phyloP scores from a whole-genome alignment of 2,888 invertebrate genomes.

The Mythimna albipuncta region DNA sequence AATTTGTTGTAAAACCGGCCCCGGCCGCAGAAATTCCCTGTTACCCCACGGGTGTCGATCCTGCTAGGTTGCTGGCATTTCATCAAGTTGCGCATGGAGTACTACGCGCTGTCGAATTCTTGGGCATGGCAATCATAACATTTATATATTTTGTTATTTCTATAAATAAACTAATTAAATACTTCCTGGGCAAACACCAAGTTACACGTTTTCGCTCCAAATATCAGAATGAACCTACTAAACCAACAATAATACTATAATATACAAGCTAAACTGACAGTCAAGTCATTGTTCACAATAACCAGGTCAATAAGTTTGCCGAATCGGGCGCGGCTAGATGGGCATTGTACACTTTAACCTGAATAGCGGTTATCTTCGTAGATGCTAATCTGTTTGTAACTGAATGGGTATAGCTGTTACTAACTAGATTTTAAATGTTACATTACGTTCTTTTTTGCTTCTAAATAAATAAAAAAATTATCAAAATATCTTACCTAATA shows the following conservation, averaged over 20 bases:
- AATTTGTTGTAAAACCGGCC: too few species aligned
- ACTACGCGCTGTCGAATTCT: too few species aligned
- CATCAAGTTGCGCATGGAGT: too few species aligned
- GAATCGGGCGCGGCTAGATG: conserved; percentile 51
- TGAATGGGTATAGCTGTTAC: conserved; percentile 1
- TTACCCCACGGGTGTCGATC: too few species aligned
- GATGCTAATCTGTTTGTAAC: conserved; percentile 29
- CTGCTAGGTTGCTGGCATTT: too few species aligned
- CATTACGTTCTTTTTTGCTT: too few species aligned
- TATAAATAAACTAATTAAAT: too few species aligned
- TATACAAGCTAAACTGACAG: conserved; percentile 10
- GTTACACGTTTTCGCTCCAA: conserved; percentile 20
- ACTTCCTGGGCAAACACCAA: background rate
- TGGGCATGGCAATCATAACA: too few species aligned
- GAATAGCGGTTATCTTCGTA: conserved; percentile 29
- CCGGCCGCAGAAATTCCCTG: too few species aligned
- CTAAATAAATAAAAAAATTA: too few species aligned
- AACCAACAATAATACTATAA: conserved; percentile 22
- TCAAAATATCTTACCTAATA: too few species aligned
- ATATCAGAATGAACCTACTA: conserved; percentile 17
- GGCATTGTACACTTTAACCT: conserved; percentile 50
- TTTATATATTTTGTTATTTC: too few species aligned
- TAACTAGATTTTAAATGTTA: background rate
- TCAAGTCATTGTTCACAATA: conserved; percentile 52
- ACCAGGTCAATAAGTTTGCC: conserved; percentile 54